phyloP scores from a whole-genome alignment of 1,140 invertebrate species.

The Hylyphantes graminicola region DNA sequence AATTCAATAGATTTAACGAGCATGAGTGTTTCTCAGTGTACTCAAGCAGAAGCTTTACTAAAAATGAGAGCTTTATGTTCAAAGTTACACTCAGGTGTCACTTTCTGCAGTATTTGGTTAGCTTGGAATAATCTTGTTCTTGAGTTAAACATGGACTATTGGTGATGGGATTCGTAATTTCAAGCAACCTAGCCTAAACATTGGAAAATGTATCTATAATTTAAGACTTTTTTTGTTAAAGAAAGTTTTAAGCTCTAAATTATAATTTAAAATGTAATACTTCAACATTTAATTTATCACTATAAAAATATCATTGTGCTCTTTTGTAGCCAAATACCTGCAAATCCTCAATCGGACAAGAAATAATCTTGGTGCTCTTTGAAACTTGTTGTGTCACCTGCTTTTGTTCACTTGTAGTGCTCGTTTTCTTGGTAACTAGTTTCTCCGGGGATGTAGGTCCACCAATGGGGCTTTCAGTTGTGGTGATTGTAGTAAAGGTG shows the following conservation, averaged over 20 bases:
- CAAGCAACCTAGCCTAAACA: background rate
- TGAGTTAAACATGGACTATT: no score
- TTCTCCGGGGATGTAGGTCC: conserved; percentile 49
- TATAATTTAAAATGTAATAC: no score
- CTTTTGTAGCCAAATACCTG: conserved; percentile 29
- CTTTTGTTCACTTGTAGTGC: conserved; percentile 62
- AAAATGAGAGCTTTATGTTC: no score
- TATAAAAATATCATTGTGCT: no score
- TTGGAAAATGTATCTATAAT: background rate
- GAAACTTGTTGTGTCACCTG: conserved; percentile 58
- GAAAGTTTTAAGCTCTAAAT: background rate
- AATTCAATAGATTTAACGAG: no score
- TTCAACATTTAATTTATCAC: no score
- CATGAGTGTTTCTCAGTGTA: no score
- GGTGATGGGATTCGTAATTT: no score
- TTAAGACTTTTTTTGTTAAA: background rate
- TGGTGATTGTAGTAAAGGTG: conserved; percentile 49
- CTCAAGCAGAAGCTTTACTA: no score
- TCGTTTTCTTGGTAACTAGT: conserved; percentile 55
- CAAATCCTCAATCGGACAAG: conserved; percentile 61
- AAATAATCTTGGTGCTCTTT: conserved; percentile 61
- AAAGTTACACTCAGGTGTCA: no score
- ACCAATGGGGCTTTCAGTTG: conserved; percentile 26
- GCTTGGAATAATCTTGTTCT: no score
- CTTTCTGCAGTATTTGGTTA: no score